Conservation (phyloP, 2,113 vertebrate genomes). For the Scytalopus superciliaris region DNA sequence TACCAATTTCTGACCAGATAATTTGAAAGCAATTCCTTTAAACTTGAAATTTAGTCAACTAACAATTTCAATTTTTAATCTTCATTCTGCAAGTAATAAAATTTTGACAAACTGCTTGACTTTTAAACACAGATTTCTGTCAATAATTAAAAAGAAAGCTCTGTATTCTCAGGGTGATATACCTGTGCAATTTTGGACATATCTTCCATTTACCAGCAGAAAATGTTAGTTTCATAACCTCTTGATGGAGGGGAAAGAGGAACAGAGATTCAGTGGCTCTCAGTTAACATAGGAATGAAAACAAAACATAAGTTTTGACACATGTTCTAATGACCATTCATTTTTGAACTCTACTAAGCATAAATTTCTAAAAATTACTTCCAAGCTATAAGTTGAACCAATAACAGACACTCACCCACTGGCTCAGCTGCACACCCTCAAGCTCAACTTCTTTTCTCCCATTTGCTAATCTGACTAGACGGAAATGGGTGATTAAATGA, state of each 20-base stretch:
- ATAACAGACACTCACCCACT: background rate
- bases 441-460: background rate
- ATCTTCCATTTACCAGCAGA: background rate
- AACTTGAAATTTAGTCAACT: background rate
- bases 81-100: background rate
- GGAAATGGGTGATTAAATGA: background rate
- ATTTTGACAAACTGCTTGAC: background rate
- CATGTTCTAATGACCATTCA: background rate
- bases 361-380: background rate
- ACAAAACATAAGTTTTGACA: background rate
- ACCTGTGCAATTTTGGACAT: background rate
- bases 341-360: background rate
- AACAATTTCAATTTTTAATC: background rate
- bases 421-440: conserved; percentile 7
- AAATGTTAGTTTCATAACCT: background rate
- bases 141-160: background rate
- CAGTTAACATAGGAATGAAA: background rate
- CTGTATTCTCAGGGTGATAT: background rate
- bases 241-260: background rate
- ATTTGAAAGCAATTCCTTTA: background rate
- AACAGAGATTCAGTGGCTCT: background rate
- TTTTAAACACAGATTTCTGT: background rate
- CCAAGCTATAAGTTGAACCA: background rate
- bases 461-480: background rate
- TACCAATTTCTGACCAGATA: background rate